Evolutionary conservation across 2,113 vertebrate genomes (phyloP).

Genomic region (Sprattus sprattus): DNA sequence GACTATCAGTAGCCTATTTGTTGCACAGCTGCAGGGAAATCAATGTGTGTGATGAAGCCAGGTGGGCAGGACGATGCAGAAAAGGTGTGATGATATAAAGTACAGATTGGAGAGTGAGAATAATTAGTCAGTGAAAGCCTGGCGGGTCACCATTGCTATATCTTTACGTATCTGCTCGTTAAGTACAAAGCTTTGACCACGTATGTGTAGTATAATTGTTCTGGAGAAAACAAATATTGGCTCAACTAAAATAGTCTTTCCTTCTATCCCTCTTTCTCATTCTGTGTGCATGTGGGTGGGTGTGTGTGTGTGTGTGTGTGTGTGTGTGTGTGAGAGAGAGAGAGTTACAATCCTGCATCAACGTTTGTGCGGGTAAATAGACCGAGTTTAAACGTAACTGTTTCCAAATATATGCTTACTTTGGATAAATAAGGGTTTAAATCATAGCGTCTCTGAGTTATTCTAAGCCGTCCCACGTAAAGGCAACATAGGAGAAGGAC

Average conservation of each 20-base stretch:
- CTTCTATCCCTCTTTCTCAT: conserved; percentile 28
- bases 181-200: neutral
- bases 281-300: neutral
- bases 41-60: neutral
- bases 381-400: neutral
- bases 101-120: neutral
- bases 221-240: conserved; percentile 9
- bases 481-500: neutral
- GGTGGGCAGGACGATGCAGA: neutral
- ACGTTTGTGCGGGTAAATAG: neutral
- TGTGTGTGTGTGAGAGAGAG: neutral
- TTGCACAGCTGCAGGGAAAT: neutral
- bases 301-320: conserved; percentile 9
- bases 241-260: conserved; percentile 14
- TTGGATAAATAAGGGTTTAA: neutral
- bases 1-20: neutral
- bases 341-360: neutral
- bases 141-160: neutral
- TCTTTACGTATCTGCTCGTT: neutral
- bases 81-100: neutral
- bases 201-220: neutral
- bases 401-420: neutral
- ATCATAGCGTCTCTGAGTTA: neutral
- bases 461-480: neutral
- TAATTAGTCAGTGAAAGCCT: neutral